A percentile compares a stretch with the other conserved stretches of the same genome.
These are phyloP conservation scores for Iguana delicatissima DNA, from an alignment of 2,797 vertebrate genomes.

Conservation along the genomic window DNA sequence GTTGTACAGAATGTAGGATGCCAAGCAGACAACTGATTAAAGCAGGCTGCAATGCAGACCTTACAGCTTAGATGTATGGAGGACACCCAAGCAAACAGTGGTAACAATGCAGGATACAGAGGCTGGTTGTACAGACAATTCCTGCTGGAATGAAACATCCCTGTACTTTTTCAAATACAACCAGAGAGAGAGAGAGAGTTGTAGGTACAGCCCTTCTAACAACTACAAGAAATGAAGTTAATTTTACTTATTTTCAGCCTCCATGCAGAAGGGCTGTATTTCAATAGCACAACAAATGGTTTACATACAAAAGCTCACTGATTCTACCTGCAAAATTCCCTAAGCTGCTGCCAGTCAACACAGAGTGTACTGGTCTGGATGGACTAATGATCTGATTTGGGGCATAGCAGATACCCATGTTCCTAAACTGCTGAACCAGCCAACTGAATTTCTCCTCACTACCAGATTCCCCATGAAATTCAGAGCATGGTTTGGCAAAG, in stretches of 20 bases:
- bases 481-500: not conserved
- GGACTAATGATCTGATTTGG: not conserved
- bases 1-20: not conserved
- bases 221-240: not conserved
- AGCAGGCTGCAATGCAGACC: not conserved
- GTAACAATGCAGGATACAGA: not conserved
- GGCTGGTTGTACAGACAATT: too few relatives aligned
- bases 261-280: not conserved
- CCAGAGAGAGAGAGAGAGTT: too few relatives aligned
- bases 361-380: not conserved
- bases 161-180: not conserved
- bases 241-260: not conserved
- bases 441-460: not conserved
- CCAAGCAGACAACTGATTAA: not conserved
- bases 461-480: conserved; percentile 7
- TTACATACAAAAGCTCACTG: not conserved
- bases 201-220: not conserved
- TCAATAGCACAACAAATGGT: not conserved
- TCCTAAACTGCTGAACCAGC: not conserved
- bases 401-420: not conserved
- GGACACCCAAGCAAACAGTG: not conserved
- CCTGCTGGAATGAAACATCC: not conserved
- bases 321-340: not conserved
- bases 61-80: not conserved
- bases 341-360: not conserved